phyloP scores from a whole-genome alignment of 2,888 invertebrate genomes.

The Himalopsyche kuldschensis region DNA sequence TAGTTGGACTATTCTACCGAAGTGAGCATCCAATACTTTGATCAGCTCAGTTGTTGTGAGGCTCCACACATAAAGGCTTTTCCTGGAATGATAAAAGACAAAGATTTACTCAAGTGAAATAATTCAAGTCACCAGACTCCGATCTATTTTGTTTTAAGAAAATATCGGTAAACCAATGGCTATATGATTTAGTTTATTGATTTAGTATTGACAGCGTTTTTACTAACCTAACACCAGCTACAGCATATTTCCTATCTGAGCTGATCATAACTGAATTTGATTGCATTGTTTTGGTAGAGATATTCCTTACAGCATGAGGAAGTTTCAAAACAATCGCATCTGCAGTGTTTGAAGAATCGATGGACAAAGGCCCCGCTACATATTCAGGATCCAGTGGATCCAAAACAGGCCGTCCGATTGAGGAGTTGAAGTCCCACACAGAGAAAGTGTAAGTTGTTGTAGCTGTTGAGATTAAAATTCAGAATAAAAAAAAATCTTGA shows the following conservation, averaged over 20 bases:
- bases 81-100: slow-evolving; percentile 56
- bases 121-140: neutral
- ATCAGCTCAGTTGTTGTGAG: slow-evolving; percentile 78
- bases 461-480: slow-evolving; percentile 46
- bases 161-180: no score
- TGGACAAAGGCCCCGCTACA: slow-evolving; percentile 22
- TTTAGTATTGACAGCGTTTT: no score
- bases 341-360: slow-evolving; percentile 40
- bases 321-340: slow-evolving; percentile 70
- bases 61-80: slow-evolving; percentile 94
- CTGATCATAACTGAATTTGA: slow-evolving; percentile 93
- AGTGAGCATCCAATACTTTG: slow-evolving; percentile 94
- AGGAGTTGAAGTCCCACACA: slow-evolving; percentile 74
- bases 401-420: slow-evolving; percentile 47
- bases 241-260: slow-evolving; percentile 85
- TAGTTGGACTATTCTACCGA: slow-evolving; percentile 91
- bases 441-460: slow-evolving; percentile 83
- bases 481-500: no score
- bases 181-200: no score
- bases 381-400: slow-evolving; percentile 43
- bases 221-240: slow-evolving; percentile 84
- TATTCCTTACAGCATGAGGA: slow-evolving; percentile 89
- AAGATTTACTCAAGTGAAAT: neutral
- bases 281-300: slow-evolving; percentile 86
- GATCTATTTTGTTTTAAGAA: neutral